Conservation (phyloP, 2,888 invertebrate species). For the Epinotia demarniana region DNA sequence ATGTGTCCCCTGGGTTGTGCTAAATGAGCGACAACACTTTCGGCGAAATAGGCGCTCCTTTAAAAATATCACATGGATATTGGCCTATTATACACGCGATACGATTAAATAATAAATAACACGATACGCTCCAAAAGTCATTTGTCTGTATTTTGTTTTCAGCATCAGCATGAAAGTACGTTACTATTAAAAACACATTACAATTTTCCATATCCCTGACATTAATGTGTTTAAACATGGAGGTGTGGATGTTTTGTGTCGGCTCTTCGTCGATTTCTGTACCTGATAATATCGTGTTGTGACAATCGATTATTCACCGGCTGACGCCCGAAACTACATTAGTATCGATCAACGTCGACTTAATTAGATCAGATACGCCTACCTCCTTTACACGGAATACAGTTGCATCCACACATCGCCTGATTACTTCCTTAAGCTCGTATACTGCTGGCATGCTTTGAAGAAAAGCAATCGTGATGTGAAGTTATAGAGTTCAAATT, state of each 20-base stretch:
- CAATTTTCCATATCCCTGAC: slow-evolving; percentile 1
- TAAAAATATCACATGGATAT: no score
- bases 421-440: not conserved
- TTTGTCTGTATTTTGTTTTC: slow-evolving; percentile 3
- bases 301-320: slow-evolving; percentile 79
- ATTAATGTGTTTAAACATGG: slow-evolving; percentile 29
- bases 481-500: not conserved
- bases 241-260: slow-evolving; percentile 38
- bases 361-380: slow-evolving; percentile 83
- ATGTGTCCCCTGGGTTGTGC: no score
- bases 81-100: no score
- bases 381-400: slow-evolving; percentile 55
- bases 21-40: no score
- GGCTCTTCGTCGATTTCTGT: slow-evolving; percentile 54
- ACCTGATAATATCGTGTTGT: slow-evolving; percentile 72
- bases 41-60: no score
- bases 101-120: no score
- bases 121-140: not conserved
- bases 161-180: not conserved
- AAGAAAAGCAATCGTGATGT: not conserved
- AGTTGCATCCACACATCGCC: slow-evolving; percentile 43
- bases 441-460: not conserved
- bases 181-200: slow-evolving; percentile 5
- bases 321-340: slow-evolving; percentile 74
- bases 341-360: slow-evolving; percentile 83